Evolutionary conservation across 1,140 invertebrate species (phyloP).

Genomic region (Drosophila parvula): DNA sequence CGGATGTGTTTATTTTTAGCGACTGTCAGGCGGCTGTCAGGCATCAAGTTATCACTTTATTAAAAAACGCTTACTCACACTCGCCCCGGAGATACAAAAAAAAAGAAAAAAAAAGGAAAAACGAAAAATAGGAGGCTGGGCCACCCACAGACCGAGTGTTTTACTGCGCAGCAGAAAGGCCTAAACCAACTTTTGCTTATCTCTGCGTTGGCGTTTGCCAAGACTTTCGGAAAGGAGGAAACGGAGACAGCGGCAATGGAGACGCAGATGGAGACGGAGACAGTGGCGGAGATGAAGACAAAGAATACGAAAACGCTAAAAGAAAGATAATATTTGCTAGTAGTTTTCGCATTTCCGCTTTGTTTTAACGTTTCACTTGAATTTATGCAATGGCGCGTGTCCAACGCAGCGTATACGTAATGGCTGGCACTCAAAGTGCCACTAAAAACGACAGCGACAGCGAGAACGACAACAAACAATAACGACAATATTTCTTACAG

Average conservation of each 20-base stretch:
- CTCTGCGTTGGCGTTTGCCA: conserved; percentile 56
- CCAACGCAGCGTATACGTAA: conserved; percentile 80
- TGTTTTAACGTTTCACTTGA: conserved; percentile 82
- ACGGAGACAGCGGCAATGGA: conserved; percentile 12
- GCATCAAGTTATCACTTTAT: conserved; percentile 78
- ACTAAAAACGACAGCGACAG: conserved; percentile 65
- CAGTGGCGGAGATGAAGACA: conserved; percentile 46
- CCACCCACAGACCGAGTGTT: conserved; percentile 38
- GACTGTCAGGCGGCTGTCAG: conserved; percentile 64
- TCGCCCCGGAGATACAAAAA: conserved; percentile 14
- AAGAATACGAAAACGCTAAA: conserved; percentile 49
- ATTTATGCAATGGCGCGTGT: conserved; percentile 81
- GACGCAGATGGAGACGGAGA: not conserved
- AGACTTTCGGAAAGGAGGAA: conserved; percentile 17
- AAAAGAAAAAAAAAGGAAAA: not conserved
- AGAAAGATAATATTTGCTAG: conserved; percentile 74
- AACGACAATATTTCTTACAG: conserved; percentile 77
- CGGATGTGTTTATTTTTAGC: conserved; percentile 71
- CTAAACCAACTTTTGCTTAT: conserved; percentile 69
- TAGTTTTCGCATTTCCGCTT: conserved; percentile 78
- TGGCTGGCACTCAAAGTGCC: conserved; percentile 73
- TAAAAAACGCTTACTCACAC: conserved; percentile 76
- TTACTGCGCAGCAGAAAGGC: conserved; percentile 67
- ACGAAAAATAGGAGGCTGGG: conserved; percentile 24
- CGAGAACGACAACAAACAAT: conserved; percentile 67